Evolutionary conservation across 2,797 vertebrate species (phyloP).

Genomic region (Furcifer pardalis): DNA sequence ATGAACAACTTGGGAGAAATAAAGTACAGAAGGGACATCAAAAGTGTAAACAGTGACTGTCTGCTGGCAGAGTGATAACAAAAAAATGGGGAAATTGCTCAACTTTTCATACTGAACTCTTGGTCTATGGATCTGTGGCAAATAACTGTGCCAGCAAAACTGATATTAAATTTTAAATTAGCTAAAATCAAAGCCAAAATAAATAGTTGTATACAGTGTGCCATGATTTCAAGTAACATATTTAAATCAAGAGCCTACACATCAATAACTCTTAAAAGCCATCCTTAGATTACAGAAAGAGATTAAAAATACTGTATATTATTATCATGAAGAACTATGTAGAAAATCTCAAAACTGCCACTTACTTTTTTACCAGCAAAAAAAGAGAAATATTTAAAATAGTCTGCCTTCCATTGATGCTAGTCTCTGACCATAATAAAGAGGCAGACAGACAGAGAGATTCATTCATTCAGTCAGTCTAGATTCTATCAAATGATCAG

Average conservation of each 20-base stretch:
- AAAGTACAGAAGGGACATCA: too few relatives aligned
- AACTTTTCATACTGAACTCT: neutral
- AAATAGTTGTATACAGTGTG: neutral
- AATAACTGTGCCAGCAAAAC: neutral
- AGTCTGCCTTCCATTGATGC: neutral
- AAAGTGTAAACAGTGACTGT: too few relatives aligned
- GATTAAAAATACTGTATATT: neutral
- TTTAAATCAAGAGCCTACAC: neutral
- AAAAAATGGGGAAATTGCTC: neutral
- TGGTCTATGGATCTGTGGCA: neutral
- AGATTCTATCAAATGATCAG: too few relatives aligned
- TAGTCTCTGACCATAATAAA: too few relatives aligned
- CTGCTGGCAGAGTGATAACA: too few relatives aligned
- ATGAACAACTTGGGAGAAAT: too few relatives aligned
- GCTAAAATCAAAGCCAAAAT: neutral
- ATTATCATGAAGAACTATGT: neutral
- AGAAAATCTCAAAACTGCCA: neutral
- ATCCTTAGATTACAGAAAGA: neutral
- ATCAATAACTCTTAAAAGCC: neutral
- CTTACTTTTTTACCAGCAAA: neutral
- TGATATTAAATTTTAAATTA: neutral
- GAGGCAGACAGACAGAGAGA: too few relatives aligned
- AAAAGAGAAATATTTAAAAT: neutral
- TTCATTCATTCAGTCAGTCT: too few relatives aligned
- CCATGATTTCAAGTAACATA: neutral